These are phyloP conservation scores for Napeogenes sylphis DNA, from an alignment of 2,888 invertebrate genomes.

Conservation along the genomic window DNA sequence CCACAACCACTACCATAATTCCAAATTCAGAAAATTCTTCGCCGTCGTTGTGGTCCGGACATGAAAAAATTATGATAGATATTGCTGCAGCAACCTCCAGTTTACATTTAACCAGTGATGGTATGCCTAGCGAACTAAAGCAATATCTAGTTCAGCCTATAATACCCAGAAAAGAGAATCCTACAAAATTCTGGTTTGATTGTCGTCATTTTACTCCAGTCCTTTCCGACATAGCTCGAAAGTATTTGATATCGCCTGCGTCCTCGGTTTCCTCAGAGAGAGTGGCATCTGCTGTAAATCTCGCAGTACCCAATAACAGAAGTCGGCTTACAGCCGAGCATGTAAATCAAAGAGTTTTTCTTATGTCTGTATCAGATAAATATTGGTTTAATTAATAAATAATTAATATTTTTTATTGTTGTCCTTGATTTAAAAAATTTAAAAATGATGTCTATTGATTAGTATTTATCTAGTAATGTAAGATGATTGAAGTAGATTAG, in stretches of 20 bases:
- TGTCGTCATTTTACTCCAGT: slow-evolving; percentile 27
- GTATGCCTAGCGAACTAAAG: slow-evolving; percentile 33
- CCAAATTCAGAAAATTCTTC: slow-evolving; percentile 27
- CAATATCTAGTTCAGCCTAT: slow-evolving; percentile 37
- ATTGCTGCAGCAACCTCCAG: slow-evolving; percentile 18
- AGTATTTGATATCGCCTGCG: slow-evolving; percentile 30
- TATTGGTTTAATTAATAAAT: slow-evolving; percentile 17
- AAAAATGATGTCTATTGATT: slow-evolving; percentile 18
- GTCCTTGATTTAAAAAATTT: slow-evolving; percentile 14
- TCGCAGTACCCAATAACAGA: slow-evolving; percentile 27
- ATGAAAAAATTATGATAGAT: slow-evolving; percentile 31
- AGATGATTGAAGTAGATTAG: slow-evolving; percentile 12
- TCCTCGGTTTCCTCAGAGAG: slow-evolving; percentile 36
- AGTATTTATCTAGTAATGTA: slow-evolving; percentile 12
- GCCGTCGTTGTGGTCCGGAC: slow-evolving; percentile 33
- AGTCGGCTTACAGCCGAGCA: slow-evolving; percentile 34
- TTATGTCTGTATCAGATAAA: slow-evolving; percentile 21
- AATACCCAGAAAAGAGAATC: slow-evolving; percentile 27
- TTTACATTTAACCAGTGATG: slow-evolving; percentile 26
- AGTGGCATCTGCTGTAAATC: slow-evolving; percentile 33
- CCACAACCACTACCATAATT: slow-evolving; percentile 16
- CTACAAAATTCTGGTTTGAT: slow-evolving; percentile 28
- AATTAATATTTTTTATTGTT: slow-evolving; percentile 12
- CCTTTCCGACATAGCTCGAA: slow-evolving; percentile 34
- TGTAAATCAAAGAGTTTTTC: slow-evolving; percentile 32